These are phyloP conservation scores for Cryptoleucopteryx plumbea DNA, from an alignment of 2,113 vertebrate genomes.

Conservation along the genomic window DNA sequence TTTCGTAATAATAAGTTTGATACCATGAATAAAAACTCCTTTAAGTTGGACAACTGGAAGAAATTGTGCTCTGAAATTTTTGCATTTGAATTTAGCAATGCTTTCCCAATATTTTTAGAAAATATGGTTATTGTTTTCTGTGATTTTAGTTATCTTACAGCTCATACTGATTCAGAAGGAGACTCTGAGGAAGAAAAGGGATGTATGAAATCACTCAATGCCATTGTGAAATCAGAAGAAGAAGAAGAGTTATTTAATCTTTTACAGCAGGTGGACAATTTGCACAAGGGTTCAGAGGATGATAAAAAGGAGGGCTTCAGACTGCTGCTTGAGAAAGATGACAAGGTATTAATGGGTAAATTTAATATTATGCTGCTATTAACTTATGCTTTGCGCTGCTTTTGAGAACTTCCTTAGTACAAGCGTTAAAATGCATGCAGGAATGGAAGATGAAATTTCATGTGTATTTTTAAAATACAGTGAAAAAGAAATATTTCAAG, in stretches of 20 bases:
- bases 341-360: slow-evolving; percentile 74
- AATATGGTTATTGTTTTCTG: slow-evolving; percentile 14
- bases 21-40: not conserved
- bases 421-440: not conserved
- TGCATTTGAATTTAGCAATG: not conserved
- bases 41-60: not conserved
- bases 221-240: slow-evolving; percentile 7
- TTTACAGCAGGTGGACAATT: slow-evolving; percentile 77
- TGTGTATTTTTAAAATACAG: not conserved
- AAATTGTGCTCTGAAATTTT: not conserved
- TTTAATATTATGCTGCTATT: not conserved
- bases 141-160: slow-evolving; percentile 89
- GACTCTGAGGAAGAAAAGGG: slow-evolving; percentile 66
- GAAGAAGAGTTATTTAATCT: slow-evolving; percentile 71
- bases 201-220: not conserved
- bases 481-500: not conserved
- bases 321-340: slow-evolving; percentile 77
- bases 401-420: not conserved
- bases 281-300: slow-evolving; percentile 75
- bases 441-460: not conserved
- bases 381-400: not conserved
- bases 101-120: not conserved
- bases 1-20: not conserved
- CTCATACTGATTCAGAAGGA: slow-evolving; percentile 92
- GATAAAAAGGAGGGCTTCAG: slow-evolving; percentile 81